Evolutionary conservation across 2,888 invertebrate genomes (phyloP), one percentile per base, ranked within the genome.

Genomic region (Drosophila subquinaria): DNA sequence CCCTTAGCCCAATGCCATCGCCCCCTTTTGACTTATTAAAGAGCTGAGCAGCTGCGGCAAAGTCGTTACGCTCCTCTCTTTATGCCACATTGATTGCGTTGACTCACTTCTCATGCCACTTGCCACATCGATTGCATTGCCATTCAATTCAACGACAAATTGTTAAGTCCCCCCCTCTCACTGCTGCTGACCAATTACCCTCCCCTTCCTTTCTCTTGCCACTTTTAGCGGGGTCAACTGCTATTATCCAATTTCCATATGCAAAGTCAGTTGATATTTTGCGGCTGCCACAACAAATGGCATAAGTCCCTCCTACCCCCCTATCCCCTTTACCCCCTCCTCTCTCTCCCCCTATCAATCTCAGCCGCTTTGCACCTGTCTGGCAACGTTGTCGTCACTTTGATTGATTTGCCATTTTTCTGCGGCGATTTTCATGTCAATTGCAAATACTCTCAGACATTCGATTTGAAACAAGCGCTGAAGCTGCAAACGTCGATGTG

Each of bases 241-340:
- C 79, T 83, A 87, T 87, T 88, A 87, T 86, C 88, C 88, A 87
- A 87, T 87, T 87, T 87, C 79, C 82, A 86, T 88, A 86, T 84
- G 84, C 83, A 80, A 81, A 82, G 79, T 77, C 67, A 59, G 85
- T 85, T 85, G 85, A 85, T 88, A 85, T 88, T 84, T 85, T 87
- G 85, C 73, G 76, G 85, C 86, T 81, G 76, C 75, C 74, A 79
- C 77, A 84, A 69, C 72, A 74, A 70, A 74, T 47, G 38, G 36
- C 65, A 67, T 45, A 52, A 35, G 53, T 36, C 40, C 17, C 36
- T 20, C 50, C 48, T 42, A 17, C 43, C 17, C n/a, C 10, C 45
- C 8, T 33, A 3, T 15, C 45, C n/a, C 5, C 20, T 2, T 47
- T 6, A 9, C 15, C 33, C 36, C 45, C 2, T 17, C 27, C 36